phyloP scores from a whole-genome alignment of 1,140 invertebrate species.

The Calliopsis andreniformis region DNA sequence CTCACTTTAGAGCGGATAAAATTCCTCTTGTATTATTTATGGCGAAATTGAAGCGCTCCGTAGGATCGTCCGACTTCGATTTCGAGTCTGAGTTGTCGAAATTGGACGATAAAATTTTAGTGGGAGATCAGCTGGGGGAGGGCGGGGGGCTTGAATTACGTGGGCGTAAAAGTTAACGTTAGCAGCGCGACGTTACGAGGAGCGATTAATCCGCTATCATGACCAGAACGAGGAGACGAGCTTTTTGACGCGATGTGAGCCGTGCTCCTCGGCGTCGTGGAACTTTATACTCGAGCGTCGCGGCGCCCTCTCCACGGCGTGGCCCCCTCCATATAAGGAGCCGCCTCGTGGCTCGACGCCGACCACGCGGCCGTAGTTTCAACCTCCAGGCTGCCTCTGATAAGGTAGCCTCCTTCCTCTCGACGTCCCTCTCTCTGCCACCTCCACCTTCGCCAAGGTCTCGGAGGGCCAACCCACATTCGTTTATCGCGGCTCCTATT shows the following conservation, averaged over 20 bases:
- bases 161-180: background rate
- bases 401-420: conserved; percentile 42
- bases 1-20: background rate
- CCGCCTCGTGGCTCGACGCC: conserved; percentile 55
- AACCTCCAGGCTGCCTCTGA: conserved; percentile 36
- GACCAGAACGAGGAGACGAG: background rate
- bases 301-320: conserved; percentile 68
- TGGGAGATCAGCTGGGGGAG: too few relatives aligned
- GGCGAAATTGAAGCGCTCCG: too few relatives aligned
- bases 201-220: conserved; percentile 8
- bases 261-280: conserved; percentile 43
- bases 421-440: background rate
- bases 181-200: background rate
- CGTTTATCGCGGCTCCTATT: conserved; percentile 51
- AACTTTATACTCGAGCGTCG: conserved; percentile 72
- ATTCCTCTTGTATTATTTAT: too few relatives aligned
- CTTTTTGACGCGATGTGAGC: conserved; percentile 32
- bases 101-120: background rate
- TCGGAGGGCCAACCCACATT: conserved; percentile 30
- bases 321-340: conserved; percentile 76
- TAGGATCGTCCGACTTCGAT: background rate
- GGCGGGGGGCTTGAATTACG: background rate
- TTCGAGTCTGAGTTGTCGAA: background rate
- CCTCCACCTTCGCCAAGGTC: conserved; percentile 28
- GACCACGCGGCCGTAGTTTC: conserved; percentile 34